phyloP scores from a whole-genome alignment of 2,797 vertebrate genomes.

The Microhierax caerulescens region DNA sequence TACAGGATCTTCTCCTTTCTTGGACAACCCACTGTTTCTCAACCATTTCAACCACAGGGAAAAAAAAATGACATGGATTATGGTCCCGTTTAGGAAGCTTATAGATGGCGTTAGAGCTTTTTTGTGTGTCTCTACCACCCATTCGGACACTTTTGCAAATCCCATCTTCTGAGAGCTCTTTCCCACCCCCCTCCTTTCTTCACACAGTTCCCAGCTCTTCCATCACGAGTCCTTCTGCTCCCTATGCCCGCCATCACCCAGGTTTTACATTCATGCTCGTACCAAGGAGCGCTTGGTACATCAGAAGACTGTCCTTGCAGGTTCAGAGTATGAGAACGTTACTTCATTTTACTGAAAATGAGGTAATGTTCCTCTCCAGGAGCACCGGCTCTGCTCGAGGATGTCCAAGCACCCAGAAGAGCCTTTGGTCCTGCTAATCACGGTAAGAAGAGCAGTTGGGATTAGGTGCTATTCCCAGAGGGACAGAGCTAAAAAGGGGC shows the following conservation, averaged over 20 bases:
- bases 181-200: background rate
- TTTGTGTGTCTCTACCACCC: background rate
- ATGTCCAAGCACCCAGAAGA: no score
- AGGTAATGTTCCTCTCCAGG: background rate
- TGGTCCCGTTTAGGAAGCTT: background rate
- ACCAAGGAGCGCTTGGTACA: background rate
- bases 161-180: background rate
- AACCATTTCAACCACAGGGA: background rate
- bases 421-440: background rate
- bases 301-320: background rate
- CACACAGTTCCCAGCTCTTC: background rate
- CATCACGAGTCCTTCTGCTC: background rate
- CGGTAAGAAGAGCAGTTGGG: background rate
- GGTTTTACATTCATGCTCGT: background rate
- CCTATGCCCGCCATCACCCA: background rate
- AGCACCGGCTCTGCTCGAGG: background rate
- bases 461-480: conserved; percentile 14
- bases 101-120: background rate
- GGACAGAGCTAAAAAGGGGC: background rate
- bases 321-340: background rate
- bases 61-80: background rate
- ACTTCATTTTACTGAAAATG: background rate
- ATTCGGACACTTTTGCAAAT: background rate
- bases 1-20: background rate
- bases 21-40: background rate